Percentiles rank a stretch among this genome's conserved stretches.
phyloP scores from a whole-genome alignment of 2,113 vertebrate species.

The Speoplatyrhinus poulsoni region DNA sequence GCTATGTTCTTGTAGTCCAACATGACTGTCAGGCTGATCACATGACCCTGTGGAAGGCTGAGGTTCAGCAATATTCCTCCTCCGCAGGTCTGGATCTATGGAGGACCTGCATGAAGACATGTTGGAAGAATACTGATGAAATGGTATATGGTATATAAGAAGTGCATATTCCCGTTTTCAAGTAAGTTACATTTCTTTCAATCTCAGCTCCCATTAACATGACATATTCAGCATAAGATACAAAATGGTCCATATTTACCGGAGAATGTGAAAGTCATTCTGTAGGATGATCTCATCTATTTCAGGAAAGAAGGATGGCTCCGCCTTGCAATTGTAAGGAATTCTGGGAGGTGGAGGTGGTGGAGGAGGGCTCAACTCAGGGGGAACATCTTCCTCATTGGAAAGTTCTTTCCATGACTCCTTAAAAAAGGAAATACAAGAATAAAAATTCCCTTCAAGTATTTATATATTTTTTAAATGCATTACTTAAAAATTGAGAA shows the following conservation, averaged over 20 bases:
- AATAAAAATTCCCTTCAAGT: not conserved
- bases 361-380: slow-evolving; percentile 86
- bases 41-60: slow-evolving; percentile 15
- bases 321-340: slow-evolving; percentile 80
- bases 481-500: not conserved
- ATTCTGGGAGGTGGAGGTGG: slow-evolving; percentile 81
- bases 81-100: slow-evolving; percentile 50
- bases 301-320: slow-evolving; percentile 62
- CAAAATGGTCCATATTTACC: slow-evolving; percentile 44
- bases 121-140: not conserved
- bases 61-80: slow-evolving; percentile 34
- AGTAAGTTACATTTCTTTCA: no score
- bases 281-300: slow-evolving; percentile 31
- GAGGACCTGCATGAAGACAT: slow-evolving; percentile 40
- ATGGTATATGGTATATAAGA: not conserved
- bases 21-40: slow-evolving; percentile 26
- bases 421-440: slow-evolving; percentile 62
- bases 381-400: slow-evolving; percentile 91
- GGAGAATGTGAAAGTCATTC: slow-evolving; percentile 29
- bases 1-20: slow-evolving; percentile 32
- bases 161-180: not conserved
- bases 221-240: no score
- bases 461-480: not conserved
- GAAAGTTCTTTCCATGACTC: slow-evolving; percentile 95
- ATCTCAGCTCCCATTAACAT: no score